Conservation (phyloP, 2,113 vertebrate species). For the Macquaria ambigua region DNA sequence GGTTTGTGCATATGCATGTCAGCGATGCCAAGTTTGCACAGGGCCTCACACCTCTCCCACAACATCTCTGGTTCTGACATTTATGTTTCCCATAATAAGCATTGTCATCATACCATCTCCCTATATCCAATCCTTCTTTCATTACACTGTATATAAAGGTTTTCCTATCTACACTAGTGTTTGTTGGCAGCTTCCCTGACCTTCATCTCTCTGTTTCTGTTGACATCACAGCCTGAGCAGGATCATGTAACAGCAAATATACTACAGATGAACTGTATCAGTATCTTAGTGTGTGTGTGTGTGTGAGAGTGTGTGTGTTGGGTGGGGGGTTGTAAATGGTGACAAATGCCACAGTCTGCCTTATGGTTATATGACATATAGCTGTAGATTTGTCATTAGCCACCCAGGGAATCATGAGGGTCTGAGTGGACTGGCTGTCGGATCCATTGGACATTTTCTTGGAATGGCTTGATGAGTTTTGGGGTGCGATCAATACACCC, state of each 20-base stretch:
- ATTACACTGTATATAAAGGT: background rate
- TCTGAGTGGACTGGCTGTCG: conserved; percentile 29
- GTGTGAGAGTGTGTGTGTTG: too few relatives aligned
- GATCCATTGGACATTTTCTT: conserved; percentile 70
- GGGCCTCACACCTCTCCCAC: background rate
- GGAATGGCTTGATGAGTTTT: conserved; percentile 79
- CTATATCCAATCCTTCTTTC: background rate
- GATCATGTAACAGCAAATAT: conserved; percentile 10
- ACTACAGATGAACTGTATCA: background rate
- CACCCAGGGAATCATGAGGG: conserved; percentile 21
- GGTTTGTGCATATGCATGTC: background rate
- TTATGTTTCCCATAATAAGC: background rate
- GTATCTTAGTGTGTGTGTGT: background rate
- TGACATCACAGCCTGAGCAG: conserved; percentile 3
- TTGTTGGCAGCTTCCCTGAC: background rate
- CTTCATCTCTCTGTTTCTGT: background rate
- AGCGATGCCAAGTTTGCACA: background rate
- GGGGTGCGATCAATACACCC: conserved; percentile 70
- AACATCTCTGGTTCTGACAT: background rate
- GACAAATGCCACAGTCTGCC: conserved; percentile 34
- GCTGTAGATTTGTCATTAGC: conserved; percentile 58
- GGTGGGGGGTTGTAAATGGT: background rate
- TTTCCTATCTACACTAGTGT: background rate
- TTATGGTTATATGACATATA: conserved; percentile 54
- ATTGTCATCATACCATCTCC: background rate